Evolutionary conservation across 1,140 invertebrate genomes (phyloP), one percentile per base, ranked within the genome.

Genomic region (Steinernema feltiae): DNA sequence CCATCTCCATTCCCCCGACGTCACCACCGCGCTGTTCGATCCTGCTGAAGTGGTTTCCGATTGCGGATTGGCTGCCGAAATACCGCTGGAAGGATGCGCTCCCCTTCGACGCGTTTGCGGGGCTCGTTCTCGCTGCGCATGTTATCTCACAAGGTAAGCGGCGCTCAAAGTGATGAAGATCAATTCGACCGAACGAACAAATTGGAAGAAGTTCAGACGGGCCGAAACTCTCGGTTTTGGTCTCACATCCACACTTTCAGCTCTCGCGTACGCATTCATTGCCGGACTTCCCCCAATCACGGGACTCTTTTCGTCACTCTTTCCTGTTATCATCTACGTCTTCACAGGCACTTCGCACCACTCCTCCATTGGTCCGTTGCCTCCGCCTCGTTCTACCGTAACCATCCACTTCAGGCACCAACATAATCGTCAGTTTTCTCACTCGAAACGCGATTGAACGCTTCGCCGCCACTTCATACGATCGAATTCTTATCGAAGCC

Each of bases 291-390:
- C 92, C 0, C 92, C 95, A 0, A 92, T 96, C 32, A 90, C 92
- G 73, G 95, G 95, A 1, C 90, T 98, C 1, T 97, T 97, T 87
- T 94, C 95, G 90, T 94, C 94, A 0, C 93, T 97, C 82, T 95
- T 97, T 87, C 93, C 94, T 1, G 91, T 94, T 0, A 86, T 97
- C 0, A 89, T 95, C 1, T 98, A 98, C 86, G 90, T 92, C 72
- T 88, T 97, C 69, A 90, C 97, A 74, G 95, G 94, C 31, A 96
- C 94, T 2, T 97, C 94, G 0, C 90, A 90, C 69, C 95, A 97
- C 82, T 91, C 94, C 24, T 97, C 94, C 0, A 92, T 97, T 88
- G 95, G 95, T 89, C 89, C 88, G 82, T 79, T 53, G 73, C 24
- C 63, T 32, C 35, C 69, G 3, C 35, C 29, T 21, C 29, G 30